Percentiles rank a stretch among this genome's conserved stretches.
Conservation (phyloP, 2,797 vertebrate species). For the Loris lydekkerianus region DNA sequence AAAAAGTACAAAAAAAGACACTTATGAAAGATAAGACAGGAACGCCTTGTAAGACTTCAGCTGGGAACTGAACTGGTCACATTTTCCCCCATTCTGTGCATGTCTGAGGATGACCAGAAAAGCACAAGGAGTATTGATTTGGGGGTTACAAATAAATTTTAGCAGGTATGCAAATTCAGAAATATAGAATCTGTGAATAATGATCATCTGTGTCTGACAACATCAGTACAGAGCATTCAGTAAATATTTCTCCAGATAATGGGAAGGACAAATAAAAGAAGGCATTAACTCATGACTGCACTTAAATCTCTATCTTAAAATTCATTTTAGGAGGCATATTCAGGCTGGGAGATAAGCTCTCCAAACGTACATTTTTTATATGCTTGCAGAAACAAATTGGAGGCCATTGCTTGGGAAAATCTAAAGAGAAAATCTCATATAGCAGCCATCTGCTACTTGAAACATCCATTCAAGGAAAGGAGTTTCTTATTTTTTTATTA, state of each 20-base stretch:
- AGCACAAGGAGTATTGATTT: neutral
- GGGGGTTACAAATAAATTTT: neutral
- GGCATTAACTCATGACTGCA: neutral
- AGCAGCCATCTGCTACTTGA: neutral
- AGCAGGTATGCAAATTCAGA: neutral
- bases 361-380: neutral
- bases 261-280: neutral
- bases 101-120: neutral
- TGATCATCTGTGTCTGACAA: neutral
- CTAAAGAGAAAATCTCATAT: neutral
- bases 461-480: neutral
- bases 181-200: neutral
- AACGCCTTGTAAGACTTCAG: neutral
- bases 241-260: neutral
- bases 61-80: neutral
- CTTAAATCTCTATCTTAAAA: slow-evolving; percentile 17
- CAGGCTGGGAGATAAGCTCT: neutral
- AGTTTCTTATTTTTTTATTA: neutral
- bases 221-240: neutral
- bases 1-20: slow-evolving; percentile 2
- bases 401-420: neutral
- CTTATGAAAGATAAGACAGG: neutral
- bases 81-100: neutral
- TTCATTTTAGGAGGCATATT: neutral
- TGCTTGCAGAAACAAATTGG: neutral